phyloP scores from a whole-genome alignment of 2,113 vertebrate species.

The Antechinus stuartii region DNA sequence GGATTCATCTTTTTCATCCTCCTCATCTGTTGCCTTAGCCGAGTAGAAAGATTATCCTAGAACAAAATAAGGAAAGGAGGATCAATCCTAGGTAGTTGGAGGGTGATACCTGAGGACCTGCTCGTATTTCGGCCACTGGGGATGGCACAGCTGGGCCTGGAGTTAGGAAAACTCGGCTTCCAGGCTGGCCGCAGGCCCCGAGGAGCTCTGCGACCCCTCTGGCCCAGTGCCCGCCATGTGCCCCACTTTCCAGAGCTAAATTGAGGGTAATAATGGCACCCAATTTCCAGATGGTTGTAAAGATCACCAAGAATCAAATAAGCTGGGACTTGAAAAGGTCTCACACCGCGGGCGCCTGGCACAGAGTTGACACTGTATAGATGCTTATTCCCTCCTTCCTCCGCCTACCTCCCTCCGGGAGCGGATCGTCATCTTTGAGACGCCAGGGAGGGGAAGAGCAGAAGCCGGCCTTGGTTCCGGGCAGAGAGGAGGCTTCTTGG shows the following conservation, averaged over 20 bases:
- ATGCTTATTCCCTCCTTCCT: background rate
- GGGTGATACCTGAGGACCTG: constrained; percentile 20
- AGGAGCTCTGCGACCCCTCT: background rate
- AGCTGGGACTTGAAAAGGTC: too few relatives aligned
- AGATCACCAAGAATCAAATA: background rate
- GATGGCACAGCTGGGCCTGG: background rate
- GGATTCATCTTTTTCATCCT: constrained; percentile 44
- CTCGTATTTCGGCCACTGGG: constrained; percentile 17
- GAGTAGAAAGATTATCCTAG: constrained; percentile 42
- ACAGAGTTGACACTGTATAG: too few relatives aligned
- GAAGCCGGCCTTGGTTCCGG: background rate
- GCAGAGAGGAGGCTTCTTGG: constrained; percentile 20
- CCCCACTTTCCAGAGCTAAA: background rate
- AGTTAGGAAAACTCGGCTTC: background rate
- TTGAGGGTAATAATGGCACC: background rate
- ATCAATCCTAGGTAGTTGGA: background rate
- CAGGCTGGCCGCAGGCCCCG: too few relatives aligned
- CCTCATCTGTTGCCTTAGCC: constrained; percentile 53
- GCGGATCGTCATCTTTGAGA: constrained; percentile 19
- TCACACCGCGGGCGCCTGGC: too few relatives aligned
- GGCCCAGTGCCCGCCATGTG: background rate
- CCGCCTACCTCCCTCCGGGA: background rate
- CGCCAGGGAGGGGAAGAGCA: background rate
- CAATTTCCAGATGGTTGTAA: background rate
- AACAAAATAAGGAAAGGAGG: constrained; percentile 29